Evolutionary conservation across 2,888 invertebrate species (phyloP).

Genomic region (Nephrotoma appendiculata): DNA sequence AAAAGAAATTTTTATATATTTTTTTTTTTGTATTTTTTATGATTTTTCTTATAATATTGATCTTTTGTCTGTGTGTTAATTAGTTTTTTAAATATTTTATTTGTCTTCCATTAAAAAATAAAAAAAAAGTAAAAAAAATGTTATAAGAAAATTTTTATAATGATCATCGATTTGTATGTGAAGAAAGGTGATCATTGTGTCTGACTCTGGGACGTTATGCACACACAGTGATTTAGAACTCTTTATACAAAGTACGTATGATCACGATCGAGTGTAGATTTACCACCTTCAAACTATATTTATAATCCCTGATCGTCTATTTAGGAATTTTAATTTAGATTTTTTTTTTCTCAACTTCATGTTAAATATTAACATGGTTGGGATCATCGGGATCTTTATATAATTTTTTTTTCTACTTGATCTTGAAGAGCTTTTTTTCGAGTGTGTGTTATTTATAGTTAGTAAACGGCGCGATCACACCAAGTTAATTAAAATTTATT

Average conservation of each 20-base stretch:
- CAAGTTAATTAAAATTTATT: slow-evolving; percentile 4
- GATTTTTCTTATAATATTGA: neutral
- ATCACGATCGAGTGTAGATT: neutral
- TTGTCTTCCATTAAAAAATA: neutral
- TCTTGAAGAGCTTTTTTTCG: neutral
- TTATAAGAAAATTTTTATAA: neutral
- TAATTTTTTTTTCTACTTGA: neutral
- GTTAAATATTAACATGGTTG: neutral
- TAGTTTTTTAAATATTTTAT: slow-evolving; percentile 2
- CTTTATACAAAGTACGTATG: neutral
- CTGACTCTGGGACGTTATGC: neutral
- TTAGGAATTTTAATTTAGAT: neutral
- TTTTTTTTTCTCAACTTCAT: neutral
- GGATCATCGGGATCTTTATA: neutral
- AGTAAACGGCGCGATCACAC: neutral
- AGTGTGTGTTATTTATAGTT: neutral
- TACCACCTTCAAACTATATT: neutral
- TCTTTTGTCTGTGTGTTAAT: slow-evolving; percentile 1
- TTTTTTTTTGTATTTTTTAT: neutral
- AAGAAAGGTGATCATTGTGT: neutral
- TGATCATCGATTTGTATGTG: neutral
- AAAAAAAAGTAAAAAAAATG: neutral
- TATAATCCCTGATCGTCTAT: neutral
- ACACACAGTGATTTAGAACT: neutral
- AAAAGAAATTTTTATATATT: neutral